Conservation (phyloP, 2,113 vertebrate species). For the Lipophrys pholis region DNA sequence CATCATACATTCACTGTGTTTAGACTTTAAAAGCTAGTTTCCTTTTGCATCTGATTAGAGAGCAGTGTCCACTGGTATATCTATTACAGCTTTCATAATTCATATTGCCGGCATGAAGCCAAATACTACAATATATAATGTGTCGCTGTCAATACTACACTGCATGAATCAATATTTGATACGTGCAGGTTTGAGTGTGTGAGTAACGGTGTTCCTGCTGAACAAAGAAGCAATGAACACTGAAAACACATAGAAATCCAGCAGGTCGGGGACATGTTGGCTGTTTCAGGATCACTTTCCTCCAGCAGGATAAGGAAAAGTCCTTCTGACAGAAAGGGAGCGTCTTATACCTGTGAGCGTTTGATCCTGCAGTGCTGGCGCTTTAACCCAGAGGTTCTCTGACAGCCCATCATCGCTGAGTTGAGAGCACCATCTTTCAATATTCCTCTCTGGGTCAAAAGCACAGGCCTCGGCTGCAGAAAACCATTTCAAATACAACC, state of each 20-base stretch:
- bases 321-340: slow-evolving; percentile 25
- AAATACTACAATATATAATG: slow-evolving; percentile 28
- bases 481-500: slow-evolving; percentile 25
- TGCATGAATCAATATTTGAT: slow-evolving; percentile 53
- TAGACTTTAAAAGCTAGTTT: slow-evolving; percentile 31
- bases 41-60: slow-evolving; percentile 42
- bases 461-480: slow-evolving; percentile 3
- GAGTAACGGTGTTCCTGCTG: neutral
- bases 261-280: neutral
- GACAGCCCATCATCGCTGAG: slow-evolving; percentile 1
- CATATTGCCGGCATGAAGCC: neutral
- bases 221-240: slow-evolving; percentile 4
- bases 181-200: slow-evolving; percentile 16
- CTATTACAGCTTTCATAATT: slow-evolving; percentile 40
- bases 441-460: slow-evolving; percentile 31
- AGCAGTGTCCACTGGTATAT: slow-evolving; percentile 1
- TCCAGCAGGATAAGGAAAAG: slow-evolving; percentile 1
- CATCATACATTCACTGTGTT: neutral
- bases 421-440: slow-evolving; percentile 14
- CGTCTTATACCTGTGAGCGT: slow-evolving; percentile 6
- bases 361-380: slow-evolving; percentile 37
- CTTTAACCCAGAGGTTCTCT: slow-evolving; percentile 23
- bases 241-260: too few species aligned
- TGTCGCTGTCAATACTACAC: slow-evolving; percentile 19
- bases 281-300: slow-evolving; percentile 7